Evolutionary conservation across 2,797 vertebrate species (phyloP).

Genomic region (Tiaroga cobitis): DNA sequence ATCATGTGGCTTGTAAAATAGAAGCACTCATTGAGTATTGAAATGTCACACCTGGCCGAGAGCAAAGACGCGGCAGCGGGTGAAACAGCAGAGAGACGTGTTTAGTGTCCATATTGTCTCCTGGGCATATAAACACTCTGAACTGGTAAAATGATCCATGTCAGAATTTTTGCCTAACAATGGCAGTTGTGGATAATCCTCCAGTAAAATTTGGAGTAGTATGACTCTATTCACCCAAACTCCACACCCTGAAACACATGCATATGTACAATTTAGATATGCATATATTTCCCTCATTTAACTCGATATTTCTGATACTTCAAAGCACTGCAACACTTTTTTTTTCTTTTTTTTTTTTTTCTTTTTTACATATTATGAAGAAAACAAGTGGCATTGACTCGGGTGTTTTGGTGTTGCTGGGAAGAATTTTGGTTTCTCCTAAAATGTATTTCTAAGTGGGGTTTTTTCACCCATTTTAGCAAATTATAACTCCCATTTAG

Average conservation of each 20-base stretch:
- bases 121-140: slow-evolving; percentile 40
- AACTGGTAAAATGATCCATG: slow-evolving; percentile 49
- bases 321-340: not conserved
- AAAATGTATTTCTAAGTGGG: not conserved
- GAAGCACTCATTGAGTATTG: slow-evolving; percentile 31
- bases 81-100: slow-evolving; percentile 21
- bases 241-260: slow-evolving; percentile 51
- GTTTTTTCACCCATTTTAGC: not conserved
- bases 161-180: slow-evolving; percentile 50
- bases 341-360: too few species aligned
- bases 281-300: not conserved
- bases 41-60: slow-evolving; percentile 53
- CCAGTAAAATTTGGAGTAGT: slow-evolving; percentile 33
- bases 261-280: not conserved
- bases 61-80: slow-evolving; percentile 1
- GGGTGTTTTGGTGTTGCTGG: not conserved
- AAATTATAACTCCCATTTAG: too few species aligned
- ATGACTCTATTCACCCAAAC: slow-evolving; percentile 47
- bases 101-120: slow-evolving; percentile 50
- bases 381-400: not conserved
- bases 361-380: not conserved
- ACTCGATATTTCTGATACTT: not conserved
- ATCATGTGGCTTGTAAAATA: slow-evolving; percentile 40
- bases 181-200: slow-evolving; percentile 41
- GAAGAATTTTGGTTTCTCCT: not conserved